These are phyloP conservation scores for Drosophila recens DNA, from an alignment of 2,888 invertebrate genomes.

Conservation along the genomic window DNA sequence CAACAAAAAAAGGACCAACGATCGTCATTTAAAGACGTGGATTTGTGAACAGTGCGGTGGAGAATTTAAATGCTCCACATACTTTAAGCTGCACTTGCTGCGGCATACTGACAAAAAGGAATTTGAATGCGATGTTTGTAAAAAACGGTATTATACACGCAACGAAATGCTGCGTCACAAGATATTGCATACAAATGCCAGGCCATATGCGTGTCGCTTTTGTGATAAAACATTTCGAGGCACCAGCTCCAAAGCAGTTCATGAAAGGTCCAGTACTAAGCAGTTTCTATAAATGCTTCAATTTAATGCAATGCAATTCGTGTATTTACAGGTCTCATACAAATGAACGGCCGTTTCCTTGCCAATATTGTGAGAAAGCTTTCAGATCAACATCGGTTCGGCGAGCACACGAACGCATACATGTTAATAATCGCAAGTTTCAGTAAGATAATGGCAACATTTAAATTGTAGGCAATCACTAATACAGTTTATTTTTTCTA, in stretches of 20 bases:
- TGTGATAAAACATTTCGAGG: slow-evolving; percentile 69
- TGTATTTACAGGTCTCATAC: slow-evolving; percentile 49
- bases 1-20: neutral
- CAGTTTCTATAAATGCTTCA: neutral
- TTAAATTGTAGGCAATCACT: neutral
- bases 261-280: slow-evolving; percentile 47
- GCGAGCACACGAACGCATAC: slow-evolving; percentile 58
- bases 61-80: slow-evolving; percentile 62
- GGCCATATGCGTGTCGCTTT: slow-evolving; percentile 60
- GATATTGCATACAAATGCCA: slow-evolving; percentile 55
- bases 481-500: slow-evolving; percentile 20
- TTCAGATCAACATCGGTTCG: slow-evolving; percentile 60
- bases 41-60: slow-evolving; percentile 68
- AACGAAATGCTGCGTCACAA: slow-evolving; percentile 64
- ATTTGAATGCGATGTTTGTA: slow-evolving; percentile 60
- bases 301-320: neutral
- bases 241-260: slow-evolving; percentile 60
- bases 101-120: slow-evolving; percentile 60
- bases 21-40: slow-evolving; percentile 46
- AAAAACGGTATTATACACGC: slow-evolving; percentile 55
- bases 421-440: slow-evolving; percentile 50
- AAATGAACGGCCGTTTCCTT: slow-evolving; percentile 65
- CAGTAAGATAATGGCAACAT: slow-evolving; percentile 44
- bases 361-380: slow-evolving; percentile 57
- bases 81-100: slow-evolving; percentile 57